Evolutionary conservation across 2,797 vertebrate species (phyloP).

Genomic region (Bryconaethiops microstoma): DNA sequence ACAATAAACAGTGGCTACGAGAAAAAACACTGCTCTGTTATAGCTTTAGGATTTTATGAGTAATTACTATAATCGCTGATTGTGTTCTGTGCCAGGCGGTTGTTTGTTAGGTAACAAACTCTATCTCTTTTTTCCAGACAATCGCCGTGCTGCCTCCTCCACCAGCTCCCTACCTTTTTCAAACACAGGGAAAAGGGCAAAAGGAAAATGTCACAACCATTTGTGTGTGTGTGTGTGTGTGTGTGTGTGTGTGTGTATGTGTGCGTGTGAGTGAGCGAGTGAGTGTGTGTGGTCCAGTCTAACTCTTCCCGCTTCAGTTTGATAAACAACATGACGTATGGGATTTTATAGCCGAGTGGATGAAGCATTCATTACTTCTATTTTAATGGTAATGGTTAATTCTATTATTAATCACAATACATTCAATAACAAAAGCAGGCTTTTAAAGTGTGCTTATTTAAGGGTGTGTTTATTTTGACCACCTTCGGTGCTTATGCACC

Average conservation of each 20-base stretch:
- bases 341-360: slow-evolving; percentile 18
- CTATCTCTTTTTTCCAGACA: slow-evolving; percentile 2
- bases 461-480: slow-evolving; percentile 42
- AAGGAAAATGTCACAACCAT: slow-evolving; percentile 63
- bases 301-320: slow-evolving; percentile 15
- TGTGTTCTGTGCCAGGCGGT: background rate
- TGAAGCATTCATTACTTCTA: slow-evolving; percentile 13
- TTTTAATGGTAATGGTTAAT: slow-evolving; percentile 40
- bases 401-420: slow-evolving; percentile 34
- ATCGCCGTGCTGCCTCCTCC: background rate
- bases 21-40: background rate
- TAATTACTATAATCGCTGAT: slow-evolving; percentile 15
- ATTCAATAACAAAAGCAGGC: slow-evolving; percentile 19
- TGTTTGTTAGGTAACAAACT: slow-evolving; percentile 13
- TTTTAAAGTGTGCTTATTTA: slow-evolving; percentile 20
- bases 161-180: slow-evolving; percentile 9
- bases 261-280: background rate
- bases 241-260: slow-evolving; percentile 7
- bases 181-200: slow-evolving; percentile 25
- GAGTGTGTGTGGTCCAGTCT: slow-evolving; percentile 32
- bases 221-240: slow-evolving; percentile 26
- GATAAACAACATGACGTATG: slow-evolving; percentile 43
- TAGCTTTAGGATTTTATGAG: background rate
- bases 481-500: slow-evolving; percentile 14
- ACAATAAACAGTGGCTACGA: slow-evolving; percentile 12